phyloP scores from a whole-genome alignment of 2,888 invertebrate genomes.

The Lasioglossum leucozonium region DNA sequence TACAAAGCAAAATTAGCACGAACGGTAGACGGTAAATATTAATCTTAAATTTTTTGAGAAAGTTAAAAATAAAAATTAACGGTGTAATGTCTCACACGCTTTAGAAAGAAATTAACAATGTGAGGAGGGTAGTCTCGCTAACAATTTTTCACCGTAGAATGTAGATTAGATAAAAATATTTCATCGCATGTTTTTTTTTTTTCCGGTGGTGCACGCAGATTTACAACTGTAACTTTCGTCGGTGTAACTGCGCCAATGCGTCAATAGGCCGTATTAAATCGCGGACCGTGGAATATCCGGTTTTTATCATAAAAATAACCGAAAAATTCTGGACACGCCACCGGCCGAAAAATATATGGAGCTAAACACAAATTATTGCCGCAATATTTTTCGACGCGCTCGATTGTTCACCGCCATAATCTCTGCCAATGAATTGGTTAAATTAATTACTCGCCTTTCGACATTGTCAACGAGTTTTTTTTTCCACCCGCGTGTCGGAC shows the following conservation, averaged over 20 bases:
- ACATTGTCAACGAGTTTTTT: slow-evolving; percentile 8
- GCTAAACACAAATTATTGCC: slow-evolving; percentile 54
- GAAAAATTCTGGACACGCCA: slow-evolving; percentile 22
- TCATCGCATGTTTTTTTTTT: not conserved
- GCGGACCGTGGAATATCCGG: slow-evolving; percentile 38
- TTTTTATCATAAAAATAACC: slow-evolving; percentile 44
- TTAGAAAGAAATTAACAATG: no score
- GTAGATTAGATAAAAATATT: not conserved
- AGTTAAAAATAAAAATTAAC: no score
- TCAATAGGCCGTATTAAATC: slow-evolving; percentile 32
- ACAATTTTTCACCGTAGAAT: not conserved
- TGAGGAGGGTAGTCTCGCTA: no score
- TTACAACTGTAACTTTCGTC: not conserved
- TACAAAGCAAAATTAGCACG: no score
- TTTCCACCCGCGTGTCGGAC: not conserved
- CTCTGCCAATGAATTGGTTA: slow-evolving; percentile 39
- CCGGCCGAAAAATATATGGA: slow-evolving; percentile 33
- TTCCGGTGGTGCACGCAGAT: not conserved
- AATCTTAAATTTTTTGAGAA: no score
- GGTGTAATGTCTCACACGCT: no score
- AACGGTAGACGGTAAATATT: no score
- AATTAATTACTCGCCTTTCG: slow-evolving; percentile 48
- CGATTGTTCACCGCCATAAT: slow-evolving; percentile 38
- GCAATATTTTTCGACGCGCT: slow-evolving; percentile 42
- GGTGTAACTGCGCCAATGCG: slow-evolving; percentile 28